Base-by-base conservation (phyloP, 2,797 vertebrate species). In the Triplophysa yarkandensis region DNA sequence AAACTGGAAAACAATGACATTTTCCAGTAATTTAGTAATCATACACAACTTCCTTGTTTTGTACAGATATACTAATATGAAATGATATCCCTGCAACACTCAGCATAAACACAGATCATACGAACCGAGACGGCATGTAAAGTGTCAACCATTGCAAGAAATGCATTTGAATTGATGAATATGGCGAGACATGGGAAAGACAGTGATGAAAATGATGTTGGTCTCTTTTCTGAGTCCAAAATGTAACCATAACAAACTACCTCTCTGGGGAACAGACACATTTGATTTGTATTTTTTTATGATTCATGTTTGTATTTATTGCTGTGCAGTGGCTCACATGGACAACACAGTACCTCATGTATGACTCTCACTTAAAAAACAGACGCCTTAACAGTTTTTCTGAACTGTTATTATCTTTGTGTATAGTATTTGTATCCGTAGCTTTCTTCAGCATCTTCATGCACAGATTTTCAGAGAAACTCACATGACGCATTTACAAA, bases 261-360 rank as follows among this genome's bases (percentile, higher is more conserved):
- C 83, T 84, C 83, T 80, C 83, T 81, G 78, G 68, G 80, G 80
- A 77, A 82, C 83, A 82, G 80, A 82, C 78, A 74, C 80, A 90
- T 90, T 88, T 91, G 87, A 88, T 88, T 92, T 91, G 89, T 89
- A 90, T 89, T 91, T 92, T 80, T 91, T 91, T 90, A 91, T 89
- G 91, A 91, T 92, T 89, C 90, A 86, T 92, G 89, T 92, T 89
- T 90, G 87, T 93, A 93, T 93, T 93, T 93, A 93, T 93, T 93
- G 88, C 87, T 88, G 88, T 90, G 87, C 90, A 90, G 91, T 92
- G 87, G 89, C 87, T 91, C 89, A 91, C 89, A 91, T 68, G 74
- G 77, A 64, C 68, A 69, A 79, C 79, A 70, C 81, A 83, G 79
- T 83, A 83, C 81, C 81, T 83, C 81, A 83, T 80, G 41, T 79